A percentile compares a stretch with the other conserved stretches of the same genome.
phyloP scores from a whole-genome alignment of 2,888 invertebrate genomes.

The Caenorhabditis wallacei region DNA sequence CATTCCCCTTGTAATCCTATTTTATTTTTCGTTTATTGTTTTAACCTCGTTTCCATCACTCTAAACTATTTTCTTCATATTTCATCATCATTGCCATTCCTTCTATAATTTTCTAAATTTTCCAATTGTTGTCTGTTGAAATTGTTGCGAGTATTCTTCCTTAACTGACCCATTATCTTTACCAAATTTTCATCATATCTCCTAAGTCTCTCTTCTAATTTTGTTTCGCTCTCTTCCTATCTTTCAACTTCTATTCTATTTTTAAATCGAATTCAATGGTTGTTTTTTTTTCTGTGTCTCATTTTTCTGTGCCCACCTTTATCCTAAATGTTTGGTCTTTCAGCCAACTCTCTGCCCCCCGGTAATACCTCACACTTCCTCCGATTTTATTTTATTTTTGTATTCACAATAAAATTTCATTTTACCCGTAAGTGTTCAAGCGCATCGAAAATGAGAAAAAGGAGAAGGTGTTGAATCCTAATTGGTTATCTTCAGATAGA shows the following conservation, averaged over 20 bases:
- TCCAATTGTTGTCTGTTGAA: slow-evolving; percentile 12
- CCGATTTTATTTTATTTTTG: background rate
- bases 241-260: background rate
- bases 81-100: slow-evolving; percentile 9
- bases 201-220: background rate
- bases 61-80: background rate
- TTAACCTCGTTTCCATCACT: background rate
- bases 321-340: background rate
- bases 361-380: slow-evolving; percentile 7
- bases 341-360: background rate
- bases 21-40: slow-evolving; percentile 3
- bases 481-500: too few species aligned
- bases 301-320: background rate
- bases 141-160: background rate
- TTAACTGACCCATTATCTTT: background rate
- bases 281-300: background rate
- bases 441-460: background rate
- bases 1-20: slow-evolving; percentile 7
- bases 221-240: background rate
- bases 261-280: background rate
- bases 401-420: slow-evolving; percentile 16
- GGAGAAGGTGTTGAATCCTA: background rate
- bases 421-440: background rate
- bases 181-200: background rate
- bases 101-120: background rate